These are phyloP conservation scores for Masnerella sp. DNA, from an alignment of 2,888 invertebrate species.

Conservation along the genomic window DNA sequence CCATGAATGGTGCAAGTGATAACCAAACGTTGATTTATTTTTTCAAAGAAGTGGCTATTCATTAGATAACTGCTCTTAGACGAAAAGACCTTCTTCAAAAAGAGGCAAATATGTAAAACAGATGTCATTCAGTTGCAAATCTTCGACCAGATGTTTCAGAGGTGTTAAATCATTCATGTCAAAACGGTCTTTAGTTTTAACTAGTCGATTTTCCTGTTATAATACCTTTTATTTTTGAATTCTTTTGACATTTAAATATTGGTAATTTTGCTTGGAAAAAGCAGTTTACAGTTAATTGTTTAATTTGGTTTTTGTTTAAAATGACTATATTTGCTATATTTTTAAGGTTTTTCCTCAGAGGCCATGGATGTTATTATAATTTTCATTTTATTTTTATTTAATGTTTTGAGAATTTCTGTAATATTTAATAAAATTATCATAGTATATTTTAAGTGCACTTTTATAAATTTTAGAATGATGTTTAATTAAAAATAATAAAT, in stretches of 20 bases:
- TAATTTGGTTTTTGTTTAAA: no score
- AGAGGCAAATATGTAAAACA: constrained; percentile 21
- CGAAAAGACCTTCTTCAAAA: constrained; percentile 7
- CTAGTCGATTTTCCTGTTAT: constrained; percentile 8
- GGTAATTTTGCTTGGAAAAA: no score
- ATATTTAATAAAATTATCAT: no score
- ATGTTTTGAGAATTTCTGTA: no score
- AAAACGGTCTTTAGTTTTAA: constrained; percentile 11
- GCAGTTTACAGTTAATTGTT: no score
- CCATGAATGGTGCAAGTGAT: constrained; percentile 4
- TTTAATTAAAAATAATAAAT: no score
- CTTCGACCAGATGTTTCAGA: constrained; percentile 26
- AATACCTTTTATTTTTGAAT: neutral
- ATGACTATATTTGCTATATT: no score
- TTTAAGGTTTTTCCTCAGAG: no score
- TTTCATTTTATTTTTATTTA: no score
- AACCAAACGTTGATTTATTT: neutral
- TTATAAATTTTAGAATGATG: no score
- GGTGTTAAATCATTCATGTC: constrained; percentile 18
- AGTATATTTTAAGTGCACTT: no score
- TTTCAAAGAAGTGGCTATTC: neutral
- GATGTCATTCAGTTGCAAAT: constrained; percentile 17
- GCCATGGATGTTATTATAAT: no score
- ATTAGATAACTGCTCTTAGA: constrained; percentile 9
- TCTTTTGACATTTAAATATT: neutral